Evolutionary conservation across 2,797 vertebrate species (phyloP).

Genomic region (Propithecus deckenii): DNA sequence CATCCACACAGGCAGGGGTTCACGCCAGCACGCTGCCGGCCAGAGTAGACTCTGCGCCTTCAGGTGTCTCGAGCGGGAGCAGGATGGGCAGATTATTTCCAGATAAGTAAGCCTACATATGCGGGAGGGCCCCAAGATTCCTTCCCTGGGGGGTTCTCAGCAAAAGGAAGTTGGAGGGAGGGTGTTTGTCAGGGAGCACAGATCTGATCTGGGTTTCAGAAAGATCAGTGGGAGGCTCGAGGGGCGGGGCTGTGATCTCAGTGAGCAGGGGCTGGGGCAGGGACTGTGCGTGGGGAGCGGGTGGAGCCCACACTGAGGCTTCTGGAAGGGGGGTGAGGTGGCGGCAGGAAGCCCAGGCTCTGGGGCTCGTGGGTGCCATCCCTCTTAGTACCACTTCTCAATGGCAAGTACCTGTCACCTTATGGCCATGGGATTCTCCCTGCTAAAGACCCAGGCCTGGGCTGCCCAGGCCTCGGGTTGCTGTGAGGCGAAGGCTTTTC

Average conservation of each 20-base stretch:
- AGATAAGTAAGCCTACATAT: not conserved
- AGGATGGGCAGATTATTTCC: not conserved
- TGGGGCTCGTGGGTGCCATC: not conserved
- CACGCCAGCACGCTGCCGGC: rapidly evolving
- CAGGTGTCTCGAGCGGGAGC: not conserved
- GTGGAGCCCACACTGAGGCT: not conserved
- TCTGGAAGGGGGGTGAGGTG: not conserved
- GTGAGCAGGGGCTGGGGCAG: not conserved
- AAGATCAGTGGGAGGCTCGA: rapidly evolving
- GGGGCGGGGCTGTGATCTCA: not conserved
- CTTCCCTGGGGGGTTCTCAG: not conserved
- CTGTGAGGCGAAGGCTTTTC: not conserved
- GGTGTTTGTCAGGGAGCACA: not conserved
- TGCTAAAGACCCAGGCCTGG: too few relatives aligned
- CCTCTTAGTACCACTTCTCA: not conserved
- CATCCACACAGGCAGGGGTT: not conserved
- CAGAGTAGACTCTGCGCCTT: not conserved
- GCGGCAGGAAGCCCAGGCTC: not conserved
- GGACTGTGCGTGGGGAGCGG: not conserved
- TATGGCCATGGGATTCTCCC: rapidly evolving
- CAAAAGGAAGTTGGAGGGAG: not conserved
- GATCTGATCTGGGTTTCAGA: not conserved
- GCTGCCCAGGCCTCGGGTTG: not conserved
- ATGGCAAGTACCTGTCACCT: not conserved
- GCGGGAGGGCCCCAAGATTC: not conserved